Evolutionary conservation across 1,140 invertebrate species (phyloP).

Genomic region (Stegodyphus mimosarum): DNA sequence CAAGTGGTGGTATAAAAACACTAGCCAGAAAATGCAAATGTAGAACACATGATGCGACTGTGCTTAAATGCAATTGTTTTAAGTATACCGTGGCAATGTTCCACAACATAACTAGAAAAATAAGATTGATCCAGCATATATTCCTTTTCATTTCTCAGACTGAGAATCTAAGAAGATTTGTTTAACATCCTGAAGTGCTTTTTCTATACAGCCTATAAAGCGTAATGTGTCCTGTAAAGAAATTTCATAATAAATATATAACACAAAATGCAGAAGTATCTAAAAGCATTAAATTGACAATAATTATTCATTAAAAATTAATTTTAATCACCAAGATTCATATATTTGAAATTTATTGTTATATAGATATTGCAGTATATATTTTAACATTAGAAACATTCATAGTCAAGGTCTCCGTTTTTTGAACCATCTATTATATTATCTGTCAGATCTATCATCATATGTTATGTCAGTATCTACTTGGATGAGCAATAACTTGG

Average conservation of each 20-base stretch:
- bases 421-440: background rate
- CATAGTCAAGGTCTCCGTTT: background rate
- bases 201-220: slow-evolving; percentile 80
- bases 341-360: background rate
- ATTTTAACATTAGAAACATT: background rate
- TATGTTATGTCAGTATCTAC: too few relatives aligned
- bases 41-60: slow-evolving; percentile 13
- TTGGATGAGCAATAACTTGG: too few relatives aligned
- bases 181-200: slow-evolving; percentile 82
- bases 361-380: background rate
- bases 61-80: slow-evolving; percentile 36
- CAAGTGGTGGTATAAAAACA: slow-evolving; percentile 28
- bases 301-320: background rate
- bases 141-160: slow-evolving; percentile 11
- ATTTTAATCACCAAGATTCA: too few relatives aligned
- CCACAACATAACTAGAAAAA: background rate
- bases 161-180: slow-evolving; percentile 72
- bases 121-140: background rate
- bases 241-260: slow-evolving; percentile 58
- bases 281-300: background rate
- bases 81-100: slow-evolving; percentile 2
- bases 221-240: slow-evolving; percentile 80
- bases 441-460: background rate
- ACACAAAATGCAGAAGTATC: background rate
- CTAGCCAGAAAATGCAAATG: background rate